Evolutionary conservation across 2,113 vertebrate genomes (phyloP).

Genomic region (Ellobius talpinus): DNA sequence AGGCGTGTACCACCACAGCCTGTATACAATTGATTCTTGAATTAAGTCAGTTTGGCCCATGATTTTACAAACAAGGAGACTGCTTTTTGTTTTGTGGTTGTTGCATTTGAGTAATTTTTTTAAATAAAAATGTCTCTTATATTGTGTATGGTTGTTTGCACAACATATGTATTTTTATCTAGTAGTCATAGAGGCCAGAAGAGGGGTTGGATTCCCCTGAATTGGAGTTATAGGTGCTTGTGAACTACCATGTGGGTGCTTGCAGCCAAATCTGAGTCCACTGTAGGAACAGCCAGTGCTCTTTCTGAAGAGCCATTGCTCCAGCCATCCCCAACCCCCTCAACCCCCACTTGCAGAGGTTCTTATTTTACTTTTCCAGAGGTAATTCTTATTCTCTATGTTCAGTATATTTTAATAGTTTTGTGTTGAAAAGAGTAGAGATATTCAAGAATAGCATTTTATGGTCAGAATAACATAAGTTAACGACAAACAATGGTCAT

Average conservation of each 20-base stretch:
- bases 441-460: not conserved
- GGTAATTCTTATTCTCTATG: constrained; percentile 15
- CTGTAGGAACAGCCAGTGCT: not conserved
- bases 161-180: not conserved
- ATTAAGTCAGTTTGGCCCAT: not conserved
- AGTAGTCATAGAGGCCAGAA: not conserved
- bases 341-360: not conserved
- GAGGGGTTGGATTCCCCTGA: not conserved
- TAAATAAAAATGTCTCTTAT: not conserved
- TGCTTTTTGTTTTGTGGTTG: not conserved
- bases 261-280: not conserved
- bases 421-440: constrained; percentile 44
- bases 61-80: not conserved
- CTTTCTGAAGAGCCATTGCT: not conserved
- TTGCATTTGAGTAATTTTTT: not conserved
- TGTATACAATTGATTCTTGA: not conserved
- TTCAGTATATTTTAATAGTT: constrained; percentile 26
- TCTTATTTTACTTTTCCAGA: not conserved
- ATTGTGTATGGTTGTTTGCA: not conserved
- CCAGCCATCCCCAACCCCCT: not conserved
- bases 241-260: not conserved
- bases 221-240: not conserved
- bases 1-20: too few species aligned
- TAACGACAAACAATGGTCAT: not conserved
- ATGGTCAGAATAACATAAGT: not conserved